A percentile compares a stretch with the other conserved stretches of the same genome.
Evolutionary conservation across 2,797 vertebrate genomes (phyloP).

Genomic region (Acipenser ruthenus): DNA sequence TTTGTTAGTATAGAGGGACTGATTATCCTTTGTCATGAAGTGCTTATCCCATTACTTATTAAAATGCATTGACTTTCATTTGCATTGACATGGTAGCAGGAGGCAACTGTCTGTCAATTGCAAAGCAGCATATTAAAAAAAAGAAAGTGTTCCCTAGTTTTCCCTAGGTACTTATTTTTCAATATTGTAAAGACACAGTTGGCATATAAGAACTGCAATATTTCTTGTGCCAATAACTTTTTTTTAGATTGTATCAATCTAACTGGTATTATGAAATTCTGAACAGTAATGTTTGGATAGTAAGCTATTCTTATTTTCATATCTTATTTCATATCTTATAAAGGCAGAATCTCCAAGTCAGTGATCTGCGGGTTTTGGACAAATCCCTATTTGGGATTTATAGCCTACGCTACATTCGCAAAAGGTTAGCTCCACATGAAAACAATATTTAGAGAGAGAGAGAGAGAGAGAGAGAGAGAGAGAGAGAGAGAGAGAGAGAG

Average conservation of each 20-base stretch:
- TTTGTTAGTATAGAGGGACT: background rate
- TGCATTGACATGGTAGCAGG: conserved; percentile 1
- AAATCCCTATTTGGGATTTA: conserved; percentile 42
- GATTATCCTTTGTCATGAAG: background rate
- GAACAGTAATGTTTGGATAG: background rate
- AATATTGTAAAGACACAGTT: background rate
- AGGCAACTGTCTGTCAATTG: background rate
- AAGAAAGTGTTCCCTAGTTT: background rate
- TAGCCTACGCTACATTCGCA: conserved; percentile 15
- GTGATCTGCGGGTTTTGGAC: conserved; percentile 34
- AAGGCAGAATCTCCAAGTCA: conserved; percentile 30
- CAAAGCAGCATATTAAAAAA: conserved; percentile 6
- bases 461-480: no score
- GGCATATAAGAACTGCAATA: background rate
- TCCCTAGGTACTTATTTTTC: background rate
- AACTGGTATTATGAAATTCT: background rate
- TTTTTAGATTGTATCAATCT: background rate
- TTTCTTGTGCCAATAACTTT: background rate
- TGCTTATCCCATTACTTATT: background rate
- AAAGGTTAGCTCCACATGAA: conserved; percentile 10
- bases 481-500: no score
- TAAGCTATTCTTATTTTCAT: conserved; percentile 24
- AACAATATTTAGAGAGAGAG: conserved; percentile 7
- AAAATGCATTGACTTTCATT: background rate
- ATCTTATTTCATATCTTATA: conserved; percentile 8